Base-by-base conservation (phyloP, 2,888 invertebrate species). In the Nemotelus pantherinus region DNA sequence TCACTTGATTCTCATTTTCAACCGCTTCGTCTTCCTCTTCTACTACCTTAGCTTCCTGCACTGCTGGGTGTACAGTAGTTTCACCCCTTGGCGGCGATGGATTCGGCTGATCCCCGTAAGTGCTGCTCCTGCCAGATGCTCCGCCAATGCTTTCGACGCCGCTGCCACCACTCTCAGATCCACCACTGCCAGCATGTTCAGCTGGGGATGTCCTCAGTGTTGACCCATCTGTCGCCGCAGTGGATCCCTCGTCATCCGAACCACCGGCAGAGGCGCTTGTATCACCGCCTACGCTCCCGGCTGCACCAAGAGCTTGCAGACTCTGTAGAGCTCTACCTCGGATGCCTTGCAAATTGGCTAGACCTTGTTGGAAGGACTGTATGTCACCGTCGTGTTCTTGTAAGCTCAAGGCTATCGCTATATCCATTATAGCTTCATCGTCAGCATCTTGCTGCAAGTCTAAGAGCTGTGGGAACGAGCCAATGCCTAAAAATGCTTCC, bases 341-440 rank as follows among this genome's bases (percentile, higher is more conserved):
- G 50, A 87, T 84, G 0, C 86, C 85, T 79, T 86, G 85, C 2
- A 87, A 79, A 81, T 86, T 86, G 9, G 86, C 85, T 57, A 87
- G 80, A 25, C 86, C 84, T 80, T 89, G 89, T 76, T 89, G 90
- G 71, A 92, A 87, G 2, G 88, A 88, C 80, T 89, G 88, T 45
- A 89, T 85, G 79, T 90, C 90, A 2, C 83, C 90, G 80, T 93
- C 93, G 82, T 94, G 93, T 82, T 94, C 94, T 84, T 98, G 97
- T 47, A 98, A 89, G 82, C 97, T 98, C 2, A 98, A 89, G 0
- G 98, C 98, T 80, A 98, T 97, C 2, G 98, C 98, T 80, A 98
- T 90, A 86, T 98, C 97, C 79, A 98, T 96, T 93, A 98, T 97
- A 0, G 97, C 94, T 86, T 98, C 98, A 86, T 98, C 98, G 84